Conservation (phyloP, 2,888 invertebrate genomes). For the Pharmacophagus antenor region DNA sequence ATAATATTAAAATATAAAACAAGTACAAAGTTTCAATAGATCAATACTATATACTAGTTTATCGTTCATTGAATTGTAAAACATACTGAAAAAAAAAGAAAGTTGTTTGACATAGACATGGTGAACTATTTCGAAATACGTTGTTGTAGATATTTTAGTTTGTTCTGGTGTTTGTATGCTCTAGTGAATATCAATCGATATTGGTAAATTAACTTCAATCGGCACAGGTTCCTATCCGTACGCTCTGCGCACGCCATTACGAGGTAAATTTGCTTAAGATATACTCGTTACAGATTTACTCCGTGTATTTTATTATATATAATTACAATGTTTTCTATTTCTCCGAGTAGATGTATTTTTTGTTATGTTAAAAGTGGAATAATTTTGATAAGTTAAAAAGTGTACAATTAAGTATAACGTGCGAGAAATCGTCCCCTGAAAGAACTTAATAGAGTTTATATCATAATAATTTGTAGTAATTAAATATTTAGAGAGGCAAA, state of each 20-base stretch:
- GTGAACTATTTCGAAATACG: background rate
- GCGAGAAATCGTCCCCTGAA: too few relatives aligned
- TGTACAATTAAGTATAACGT: too few relatives aligned
- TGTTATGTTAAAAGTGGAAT: background rate
- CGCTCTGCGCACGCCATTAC: conserved; percentile 1
- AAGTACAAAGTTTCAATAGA: too few relatives aligned
- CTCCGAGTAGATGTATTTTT: background rate
- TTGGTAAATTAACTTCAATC: conserved; percentile 19
- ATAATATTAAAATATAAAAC: too few relatives aligned
- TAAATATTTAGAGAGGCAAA: too few relatives aligned
- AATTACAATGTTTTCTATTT: background rate
- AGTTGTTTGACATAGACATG: background rate
- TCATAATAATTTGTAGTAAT: too few relatives aligned
- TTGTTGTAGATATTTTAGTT: background rate
- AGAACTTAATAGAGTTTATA: too few relatives aligned
- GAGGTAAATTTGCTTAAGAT: conserved; percentile 3
- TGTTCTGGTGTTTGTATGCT: background rate
- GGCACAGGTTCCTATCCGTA: background rate
- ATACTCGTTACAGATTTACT: background rate
- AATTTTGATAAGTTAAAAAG: background rate
- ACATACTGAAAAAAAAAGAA: background rate
- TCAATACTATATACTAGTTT: too few relatives aligned
- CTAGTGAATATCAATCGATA: conserved; percentile 11
- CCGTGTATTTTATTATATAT: background rate
- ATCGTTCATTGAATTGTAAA: too few relatives aligned